Conservation (phyloP, 1,140 invertebrate genomes). For the Caenorhabditis remanei region DNA sequence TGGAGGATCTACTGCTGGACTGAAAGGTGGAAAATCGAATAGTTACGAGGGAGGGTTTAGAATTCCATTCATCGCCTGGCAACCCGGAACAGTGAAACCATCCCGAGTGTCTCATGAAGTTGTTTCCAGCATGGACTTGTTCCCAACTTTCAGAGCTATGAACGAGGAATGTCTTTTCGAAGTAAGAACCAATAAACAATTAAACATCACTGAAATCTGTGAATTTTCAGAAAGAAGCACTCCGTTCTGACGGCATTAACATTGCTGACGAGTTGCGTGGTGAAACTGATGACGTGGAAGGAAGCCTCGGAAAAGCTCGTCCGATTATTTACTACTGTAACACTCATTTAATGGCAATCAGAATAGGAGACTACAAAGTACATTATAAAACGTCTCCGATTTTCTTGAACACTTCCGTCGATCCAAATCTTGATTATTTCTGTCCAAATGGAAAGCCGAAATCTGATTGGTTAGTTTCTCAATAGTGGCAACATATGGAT, state of each 20-base stretch:
- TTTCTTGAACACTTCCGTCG: conserved; percentile 72
- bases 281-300: conserved; percentile 58
- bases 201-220: neutral
- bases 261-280: conserved; percentile 70
- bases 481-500: neutral
- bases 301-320: conserved; percentile 63
- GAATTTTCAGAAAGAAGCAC: conserved; percentile 40
- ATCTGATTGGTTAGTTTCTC: conserved; percentile 71
- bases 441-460: conserved; percentile 74
- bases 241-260: conserved; percentile 69
- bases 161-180: conserved; percentile 37
- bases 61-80: conserved; percentile 77
- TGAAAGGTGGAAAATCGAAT: conserved; percentile 77
- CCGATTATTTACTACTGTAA: conserved; percentile 78
- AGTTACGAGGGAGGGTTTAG: conserved; percentile 76
- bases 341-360: conserved; percentile 74
- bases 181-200: neutral
- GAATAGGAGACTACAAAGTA: conserved; percentile 75
- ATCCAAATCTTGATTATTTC: conserved; percentile 72
- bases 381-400: conserved; percentile 77
- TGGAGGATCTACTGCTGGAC: conserved; percentile 75
- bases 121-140: conserved; percentile 71
- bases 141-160: conserved; percentile 69
- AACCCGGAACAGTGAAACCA: conserved; percentile 74
- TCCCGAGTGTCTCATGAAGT: conserved; percentile 74